Percentiles rank a stretch among this genome's conserved stretches.
These are phyloP conservation scores for Zele albiditarsus DNA, from an alignment of 2,888 invertebrate genomes.

Conservation along the genomic window DNA sequence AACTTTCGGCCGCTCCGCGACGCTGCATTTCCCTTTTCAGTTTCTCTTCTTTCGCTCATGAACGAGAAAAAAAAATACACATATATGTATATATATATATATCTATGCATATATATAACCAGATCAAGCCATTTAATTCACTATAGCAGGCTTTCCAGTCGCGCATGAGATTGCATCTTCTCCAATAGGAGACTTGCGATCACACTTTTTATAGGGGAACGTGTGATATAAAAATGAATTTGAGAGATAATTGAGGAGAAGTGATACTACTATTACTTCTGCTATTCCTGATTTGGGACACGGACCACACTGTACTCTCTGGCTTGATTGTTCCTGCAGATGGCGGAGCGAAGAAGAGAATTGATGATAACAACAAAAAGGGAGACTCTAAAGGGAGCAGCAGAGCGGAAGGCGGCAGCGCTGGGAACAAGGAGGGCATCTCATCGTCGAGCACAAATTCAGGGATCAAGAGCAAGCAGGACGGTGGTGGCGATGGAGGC, in stretches of 20 bases:
- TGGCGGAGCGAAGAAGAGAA: slow-evolving; percentile 71
- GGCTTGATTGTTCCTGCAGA: slow-evolving; percentile 67
- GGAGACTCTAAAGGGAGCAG: slow-evolving; percentile 71
- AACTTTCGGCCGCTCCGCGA: slow-evolving; percentile 48
- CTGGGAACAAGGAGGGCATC: slow-evolving; percentile 65
- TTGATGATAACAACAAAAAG: slow-evolving; percentile 67
- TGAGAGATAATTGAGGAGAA: slow-evolving; percentile 25
- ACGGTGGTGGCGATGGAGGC: slow-evolving; percentile 73
- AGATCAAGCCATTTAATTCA: slow-evolving; percentile 48
- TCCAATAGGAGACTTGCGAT: slow-evolving; percentile 17
- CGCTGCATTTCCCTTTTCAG: slow-evolving; percentile 58
- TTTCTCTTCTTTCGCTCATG: slow-evolving; percentile 55
- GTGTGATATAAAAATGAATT: slow-evolving; percentile 29
- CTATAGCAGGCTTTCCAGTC: slow-evolving; percentile 54
- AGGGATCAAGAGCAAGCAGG: slow-evolving; percentile 77
- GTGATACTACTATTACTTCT: slow-evolving; percentile 28
- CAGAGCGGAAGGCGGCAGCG: slow-evolving; percentile 66
- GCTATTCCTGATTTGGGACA: slow-evolving; percentile 45
- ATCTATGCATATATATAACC: slow-evolving; percentile 28
- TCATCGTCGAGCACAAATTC: slow-evolving; percentile 70
- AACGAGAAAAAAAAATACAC: slow-evolving; percentile 44
- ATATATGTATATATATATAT: slow-evolving; percentile 41
- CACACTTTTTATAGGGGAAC: slow-evolving; percentile 30
- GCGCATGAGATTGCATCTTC: slow-evolving; percentile 32
- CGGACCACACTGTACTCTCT: slow-evolving; percentile 57